Evolutionary conservation across 2,113 vertebrate species (phyloP), one percentile per base, ranked within the genome.

Genomic region (Sylvilagus bachmani): DNA sequence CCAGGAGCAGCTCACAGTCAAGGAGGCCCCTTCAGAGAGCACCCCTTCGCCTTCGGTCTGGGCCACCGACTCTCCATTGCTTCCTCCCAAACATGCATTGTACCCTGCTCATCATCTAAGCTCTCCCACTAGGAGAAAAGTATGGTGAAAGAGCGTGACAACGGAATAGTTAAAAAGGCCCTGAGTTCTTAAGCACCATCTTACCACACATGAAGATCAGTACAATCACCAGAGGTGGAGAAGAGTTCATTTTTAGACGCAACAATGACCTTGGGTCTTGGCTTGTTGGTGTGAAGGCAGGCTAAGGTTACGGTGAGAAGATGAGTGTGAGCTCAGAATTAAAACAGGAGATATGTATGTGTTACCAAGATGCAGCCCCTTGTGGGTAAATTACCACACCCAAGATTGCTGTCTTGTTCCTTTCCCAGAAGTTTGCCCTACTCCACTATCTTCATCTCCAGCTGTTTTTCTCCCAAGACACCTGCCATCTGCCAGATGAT

Each of bases 1-100:
- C 38, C 6, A 96, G 16, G 53, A 84, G 44, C 96, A 96, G 49
- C 92, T 96, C 49, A 97, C 2, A 53, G 3, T 94, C 44, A 95
- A 24, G 33, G 66, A 53, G 36, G 1, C 4, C n/a, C 49, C 17
- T 53, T 95, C 84, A 17, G 9, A 36, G 31, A 89, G n/a, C 29
- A n/a, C 87, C 36, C 96, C 19, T 24, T 77, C 83, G 16, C 84
- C 73, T 91, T 75, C 31, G 5, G 38, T 91, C 73, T 97, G 93
- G 11, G 33, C 90, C 82, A 95, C 86, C 9, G 38, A 86, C 9
- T 96, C 25, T 71, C 83, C 95, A 24, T 49, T 74, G 61, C 17
- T 84, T 82, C 77, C 27, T 44, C 58, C 94, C 95, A 62, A 33
- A 70, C 8, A 0, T 86, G 12, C n/a, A 31, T 16, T 10, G 66